Percentiles rank a stretch among this genome's conserved stretches.
phyloP scores from a whole-genome alignment of 2,888 invertebrate species.

The Hirtodrosophila duncani region DNA sequence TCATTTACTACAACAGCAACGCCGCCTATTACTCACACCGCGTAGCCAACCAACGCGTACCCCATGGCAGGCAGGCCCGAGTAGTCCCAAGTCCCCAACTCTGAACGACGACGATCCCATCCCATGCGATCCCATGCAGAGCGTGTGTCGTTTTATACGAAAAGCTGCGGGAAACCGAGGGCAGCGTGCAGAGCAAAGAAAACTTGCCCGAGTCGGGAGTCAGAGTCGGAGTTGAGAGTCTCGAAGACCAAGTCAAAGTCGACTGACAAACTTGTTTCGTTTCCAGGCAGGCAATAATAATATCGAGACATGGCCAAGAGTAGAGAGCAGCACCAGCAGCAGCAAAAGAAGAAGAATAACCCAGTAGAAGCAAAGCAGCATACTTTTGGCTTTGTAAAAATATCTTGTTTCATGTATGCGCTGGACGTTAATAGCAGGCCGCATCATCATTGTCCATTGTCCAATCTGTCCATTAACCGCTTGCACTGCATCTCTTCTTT shows the following conservation, averaged over 20 bases:
- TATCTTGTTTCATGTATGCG: conserved; percentile 74
- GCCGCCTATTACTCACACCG: conserved; percentile 76
- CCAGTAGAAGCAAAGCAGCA: conserved; percentile 1
- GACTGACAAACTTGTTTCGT: conserved; percentile 53
- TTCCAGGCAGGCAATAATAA: conserved; percentile 10
- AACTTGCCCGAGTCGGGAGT: too few relatives aligned
- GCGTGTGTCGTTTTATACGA: conserved; percentile 71
- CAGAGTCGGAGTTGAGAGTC: too few relatives aligned
- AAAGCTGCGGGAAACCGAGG: conserved; percentile 60
- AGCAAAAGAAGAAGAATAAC: conserved; percentile 37
- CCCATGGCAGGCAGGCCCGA: not conserved
- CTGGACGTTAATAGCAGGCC: conserved; percentile 71
- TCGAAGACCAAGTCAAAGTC: conserved; percentile 53
- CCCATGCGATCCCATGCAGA: too few relatives aligned
- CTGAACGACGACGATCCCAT: conserved; percentile 49
- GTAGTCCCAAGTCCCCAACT: conserved; percentile 25
- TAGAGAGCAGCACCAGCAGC: conserved; percentile 35
- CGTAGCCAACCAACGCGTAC: conserved; percentile 9
- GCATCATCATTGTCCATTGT: conserved; percentile 25
- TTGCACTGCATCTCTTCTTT: conserved; percentile 2
- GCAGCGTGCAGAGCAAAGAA: conserved; percentile 21
- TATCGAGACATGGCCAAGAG: conserved; percentile 4
- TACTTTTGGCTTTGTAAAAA: conserved; percentile 56
- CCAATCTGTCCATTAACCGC: conserved; percentile 6
- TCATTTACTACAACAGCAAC: conserved; percentile 74